Base-by-base conservation (phyloP, 2,113 vertebrate species). In the Erythrolamprus reginae region DNA sequence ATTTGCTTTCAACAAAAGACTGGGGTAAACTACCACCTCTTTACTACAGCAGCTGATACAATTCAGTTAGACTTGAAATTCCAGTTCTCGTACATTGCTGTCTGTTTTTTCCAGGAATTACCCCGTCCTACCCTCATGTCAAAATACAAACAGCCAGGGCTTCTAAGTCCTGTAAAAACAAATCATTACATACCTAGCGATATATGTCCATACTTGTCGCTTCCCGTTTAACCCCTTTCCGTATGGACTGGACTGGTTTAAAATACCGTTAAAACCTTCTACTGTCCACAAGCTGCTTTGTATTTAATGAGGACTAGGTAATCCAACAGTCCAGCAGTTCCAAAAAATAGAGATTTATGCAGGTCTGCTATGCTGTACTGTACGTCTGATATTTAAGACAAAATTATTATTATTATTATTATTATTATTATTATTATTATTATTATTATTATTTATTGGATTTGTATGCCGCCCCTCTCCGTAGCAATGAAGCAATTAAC, bases 51-150 rank as follows among this genome's bases (percentile, higher is more conserved):
- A 92, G 91, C 93, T 95, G 95, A 94, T 95, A 94, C 97, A 96
- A 96, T 93, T 97, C 95, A 97, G 94, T 94, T 94, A 96, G 96
- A 98, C 98, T 94, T 96, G 98, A 97, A 97, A 97, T 97, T 97
- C 98, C 96, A 96, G 98, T 98, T 98, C 96, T 97, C 96, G 97
- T 93, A 96, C 97, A 97, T 97, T 97, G 96, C 95, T 96, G 95
- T 95, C 93, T 96, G 89, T 95, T 95, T 96, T 96, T 95, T 93
- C 93, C 93, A 96, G 92, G 92, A 94, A 95, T 95, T 95, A 91
- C 93, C 96, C 95, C 84, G 92, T 95, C 93, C 94, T 94, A 86
- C 93, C 94, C 89, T 91, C 53, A 95, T 95, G 91, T 98, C 97
- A 96, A 94, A 95, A 97, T 98, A 96, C 97, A 96, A 0, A 48